Evolutionary conservation across 1,140 invertebrate genomes (phyloP).

Genomic region (Camponotus vicinus): DNA sequence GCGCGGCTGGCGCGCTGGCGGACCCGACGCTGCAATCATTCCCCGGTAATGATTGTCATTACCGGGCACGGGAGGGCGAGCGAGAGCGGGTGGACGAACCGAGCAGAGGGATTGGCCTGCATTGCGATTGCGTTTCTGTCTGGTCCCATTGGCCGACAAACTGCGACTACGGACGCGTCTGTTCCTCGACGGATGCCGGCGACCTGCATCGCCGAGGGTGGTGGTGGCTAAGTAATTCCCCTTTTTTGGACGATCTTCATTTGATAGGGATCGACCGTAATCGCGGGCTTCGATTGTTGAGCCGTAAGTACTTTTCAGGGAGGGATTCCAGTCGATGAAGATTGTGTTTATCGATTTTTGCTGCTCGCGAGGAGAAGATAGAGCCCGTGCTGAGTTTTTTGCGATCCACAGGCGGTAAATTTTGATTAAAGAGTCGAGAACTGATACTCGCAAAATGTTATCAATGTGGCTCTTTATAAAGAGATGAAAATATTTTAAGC

Average conservation of each 20-base stretch:
- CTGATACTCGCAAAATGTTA: conserved; percentile 26
- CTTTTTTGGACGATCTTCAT: conserved; percentile 61
- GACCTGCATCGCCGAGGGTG: conserved; percentile 62
- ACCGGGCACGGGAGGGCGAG: conserved; percentile 80
- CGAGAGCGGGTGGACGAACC: conserved; percentile 75
- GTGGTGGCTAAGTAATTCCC: conserved; percentile 68
- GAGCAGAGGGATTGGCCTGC: conserved; percentile 78
- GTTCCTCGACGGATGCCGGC: conserved; percentile 66
- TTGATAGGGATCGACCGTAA: conserved; percentile 43
- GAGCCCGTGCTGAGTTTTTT: conserved; percentile 7
- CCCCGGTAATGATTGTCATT: conserved; percentile 84
- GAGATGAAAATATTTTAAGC: neutral
- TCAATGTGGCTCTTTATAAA: conserved; percentile 10
- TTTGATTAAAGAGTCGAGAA: conserved; percentile 49
- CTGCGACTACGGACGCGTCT: conserved; percentile 72
- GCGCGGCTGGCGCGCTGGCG: conserved; percentile 77
- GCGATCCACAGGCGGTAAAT: conserved; percentile 28
- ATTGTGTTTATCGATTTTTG: conserved; percentile 63
- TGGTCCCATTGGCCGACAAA: conserved; percentile 81
- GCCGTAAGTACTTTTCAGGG: conserved; percentile 21
- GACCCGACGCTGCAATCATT: conserved; percentile 83
- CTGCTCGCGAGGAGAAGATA: conserved; percentile 17
- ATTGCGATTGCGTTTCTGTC: conserved; percentile 81
- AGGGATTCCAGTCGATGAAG: conserved; percentile 40
- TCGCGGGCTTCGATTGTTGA: conserved; percentile 37